Conservation (phyloP, 2,797 vertebrate genomes). For the Cynopterus sphinx region DNA sequence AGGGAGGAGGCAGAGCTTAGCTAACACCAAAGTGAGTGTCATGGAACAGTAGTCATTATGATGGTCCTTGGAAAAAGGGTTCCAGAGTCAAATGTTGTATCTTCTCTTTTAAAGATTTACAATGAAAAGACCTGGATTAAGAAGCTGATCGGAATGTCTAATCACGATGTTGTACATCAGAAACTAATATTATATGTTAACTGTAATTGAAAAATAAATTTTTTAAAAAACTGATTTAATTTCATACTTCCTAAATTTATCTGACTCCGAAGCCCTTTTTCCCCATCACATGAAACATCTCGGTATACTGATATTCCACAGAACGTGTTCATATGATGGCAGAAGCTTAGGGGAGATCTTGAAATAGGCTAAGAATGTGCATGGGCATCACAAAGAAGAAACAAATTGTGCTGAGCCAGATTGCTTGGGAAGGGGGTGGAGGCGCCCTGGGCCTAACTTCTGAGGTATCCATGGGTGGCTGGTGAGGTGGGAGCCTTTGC, state of each 20-base stretch:
- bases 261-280: background rate
- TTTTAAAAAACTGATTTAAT: background rate
- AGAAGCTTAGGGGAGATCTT: background rate
- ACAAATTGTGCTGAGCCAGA: background rate
- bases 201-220: background rate
- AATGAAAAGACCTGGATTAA: background rate
- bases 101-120: background rate
- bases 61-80: background rate
- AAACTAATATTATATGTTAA: background rate
- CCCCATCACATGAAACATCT: background rate
- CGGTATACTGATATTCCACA: background rate
- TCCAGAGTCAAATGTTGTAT: background rate
- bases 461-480: rapidly evolving
- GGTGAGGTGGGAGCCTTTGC: background rate
- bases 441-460: background rate
- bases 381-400: background rate
- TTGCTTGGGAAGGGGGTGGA: background rate
- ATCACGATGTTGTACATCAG: background rate
- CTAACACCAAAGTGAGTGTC: background rate
- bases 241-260: conserved; percentile 1
- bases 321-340: background rate
- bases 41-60: background rate
- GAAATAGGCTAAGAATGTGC: background rate
- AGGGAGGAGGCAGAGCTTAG: background rate
- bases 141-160: background rate